Evolutionary conservation across 30 jellyfish, hydroid and myxozoan species (phyloP).

Genomic region (Chrysaora quinquecirrha): DNA sequence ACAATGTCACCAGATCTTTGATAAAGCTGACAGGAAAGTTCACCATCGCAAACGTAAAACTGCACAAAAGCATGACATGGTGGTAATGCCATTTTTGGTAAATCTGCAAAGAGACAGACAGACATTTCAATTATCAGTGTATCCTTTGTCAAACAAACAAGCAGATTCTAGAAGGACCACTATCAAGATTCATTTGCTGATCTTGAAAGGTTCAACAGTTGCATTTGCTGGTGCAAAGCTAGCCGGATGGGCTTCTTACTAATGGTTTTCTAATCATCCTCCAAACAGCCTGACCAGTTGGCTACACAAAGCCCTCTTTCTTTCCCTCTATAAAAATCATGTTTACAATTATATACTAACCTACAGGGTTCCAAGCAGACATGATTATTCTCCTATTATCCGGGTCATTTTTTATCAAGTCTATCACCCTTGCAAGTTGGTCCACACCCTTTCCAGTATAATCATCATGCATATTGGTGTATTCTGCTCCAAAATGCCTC

Average conservation of each 20-base stretch:
- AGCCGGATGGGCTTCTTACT: too few species aligned
- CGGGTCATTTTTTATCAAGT: constrained; percentile 88
- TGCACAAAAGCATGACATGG: constrained; percentile 97
- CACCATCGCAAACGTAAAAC: constrained; percentile 93
- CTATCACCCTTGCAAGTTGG: constrained; percentile 86
- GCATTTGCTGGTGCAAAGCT: too few species aligned
- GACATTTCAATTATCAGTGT: too few species aligned
- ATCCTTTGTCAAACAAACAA: too few species aligned
- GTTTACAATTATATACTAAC: constrained; percentile 50
- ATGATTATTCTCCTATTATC: constrained; percentile 92
- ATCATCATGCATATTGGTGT: constrained; percentile 70
- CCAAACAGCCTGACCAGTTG: too few species aligned
- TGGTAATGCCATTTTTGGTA: constrained; percentile 95
- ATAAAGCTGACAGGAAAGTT: constrained; percentile 95
- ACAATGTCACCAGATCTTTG: constrained; percentile 98
- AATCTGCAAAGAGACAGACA: constrained; percentile 68
- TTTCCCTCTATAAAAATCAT: too few species aligned
- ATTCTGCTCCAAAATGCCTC: constrained; percentile 99
- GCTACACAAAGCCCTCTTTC: too few species aligned
- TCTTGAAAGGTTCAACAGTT: too few species aligned
- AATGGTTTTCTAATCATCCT: too few species aligned
- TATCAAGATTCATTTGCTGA: too few species aligned
- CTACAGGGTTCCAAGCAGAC: constrained; percentile 99
- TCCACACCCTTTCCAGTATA: constrained; percentile 93
- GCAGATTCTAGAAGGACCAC: too few species aligned